A percentile compares a stretch with the other conserved stretches of the same genome.
These are phyloP conservation scores for Formica aserva DNA, from an alignment of 2,888 invertebrate species.

Conservation along the genomic window DNA sequence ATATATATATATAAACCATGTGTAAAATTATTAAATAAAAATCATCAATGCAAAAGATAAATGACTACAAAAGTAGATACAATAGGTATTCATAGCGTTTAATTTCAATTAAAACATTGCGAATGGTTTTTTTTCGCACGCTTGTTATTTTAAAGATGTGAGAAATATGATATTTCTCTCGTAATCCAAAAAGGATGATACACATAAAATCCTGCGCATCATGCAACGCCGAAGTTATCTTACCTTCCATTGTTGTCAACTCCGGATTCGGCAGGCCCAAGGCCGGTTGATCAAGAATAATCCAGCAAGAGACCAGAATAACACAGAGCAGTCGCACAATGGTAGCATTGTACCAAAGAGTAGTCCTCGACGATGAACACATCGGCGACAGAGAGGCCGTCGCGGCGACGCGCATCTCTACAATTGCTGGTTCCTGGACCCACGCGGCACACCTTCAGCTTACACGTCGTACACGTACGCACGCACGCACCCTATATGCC, in stretches of 20 bases:
- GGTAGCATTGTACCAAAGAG: constrained; percentile 66
- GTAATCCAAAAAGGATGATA: background rate
- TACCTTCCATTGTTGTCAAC: constrained; percentile 79
- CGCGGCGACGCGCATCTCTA: constrained; percentile 64
- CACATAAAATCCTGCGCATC: background rate
- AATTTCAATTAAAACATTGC: background rate
- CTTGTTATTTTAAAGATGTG: background rate
- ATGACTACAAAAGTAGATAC: background rate
- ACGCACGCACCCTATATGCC: constrained; percentile 48
- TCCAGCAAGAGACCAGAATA: constrained; percentile 76
- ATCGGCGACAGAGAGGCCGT: constrained; percentile 80
- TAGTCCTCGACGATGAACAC: constrained; percentile 80
- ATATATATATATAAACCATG: background rate
- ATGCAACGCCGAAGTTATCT: constrained; percentile 27
- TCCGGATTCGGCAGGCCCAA: constrained; percentile 81
- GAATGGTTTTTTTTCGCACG: background rate
- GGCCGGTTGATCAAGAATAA: constrained; percentile 75
- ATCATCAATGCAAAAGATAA: background rate
- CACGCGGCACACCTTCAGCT: constrained; percentile 67
- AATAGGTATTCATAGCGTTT: background rate
- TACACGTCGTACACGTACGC: constrained; percentile 62
- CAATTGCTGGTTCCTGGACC: constrained; percentile 73
- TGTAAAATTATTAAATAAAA: background rate
- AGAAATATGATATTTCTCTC: background rate
- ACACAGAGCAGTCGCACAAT: constrained; percentile 74